Conservation (phyloP, 2,797 vertebrate species). For the Lepus townsendii region DNA sequence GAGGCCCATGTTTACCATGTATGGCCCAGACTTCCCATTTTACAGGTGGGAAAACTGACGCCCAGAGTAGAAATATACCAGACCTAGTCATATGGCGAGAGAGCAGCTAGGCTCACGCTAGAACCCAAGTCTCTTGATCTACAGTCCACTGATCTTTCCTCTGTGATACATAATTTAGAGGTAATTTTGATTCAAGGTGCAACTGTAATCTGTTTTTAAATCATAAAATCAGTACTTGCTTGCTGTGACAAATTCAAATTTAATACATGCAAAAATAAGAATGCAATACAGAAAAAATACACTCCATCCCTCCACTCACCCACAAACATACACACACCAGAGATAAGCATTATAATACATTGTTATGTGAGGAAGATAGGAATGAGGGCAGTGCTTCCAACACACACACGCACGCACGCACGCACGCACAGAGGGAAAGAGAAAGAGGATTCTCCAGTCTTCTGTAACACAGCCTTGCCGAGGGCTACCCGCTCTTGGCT, state of each 20-base stretch:
- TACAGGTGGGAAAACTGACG: constrained; percentile 8
- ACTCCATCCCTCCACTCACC: neutral
- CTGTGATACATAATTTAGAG: neutral
- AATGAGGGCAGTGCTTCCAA: neutral
- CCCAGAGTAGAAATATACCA: neutral
- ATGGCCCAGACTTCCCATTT: neutral
- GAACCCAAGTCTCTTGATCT: neutral
- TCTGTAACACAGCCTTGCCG: neutral
- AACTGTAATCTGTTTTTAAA: constrained; percentile 42
- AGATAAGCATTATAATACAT: neutral
- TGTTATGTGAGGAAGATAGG: neutral
- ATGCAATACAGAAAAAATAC: neutral
- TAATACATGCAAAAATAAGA: constrained; percentile 22
- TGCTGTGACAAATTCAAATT: constrained; percentile 35
- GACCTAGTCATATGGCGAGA: neutral
- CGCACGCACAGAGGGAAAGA: neutral
- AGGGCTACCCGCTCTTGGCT: neutral
- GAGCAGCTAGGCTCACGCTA: neutral
- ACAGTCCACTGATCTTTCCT: neutral
- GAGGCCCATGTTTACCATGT: neutral
- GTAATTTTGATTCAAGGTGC: constrained; percentile 14
- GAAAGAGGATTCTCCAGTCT: neutral
- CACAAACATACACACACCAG: neutral
- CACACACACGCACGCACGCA: neutral
- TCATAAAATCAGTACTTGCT: neutral